Evolutionary conservation across 2,888 invertebrate species (phyloP), one percentile per base, ranked within the genome.

Genomic region (Thereva unica): DNA sequence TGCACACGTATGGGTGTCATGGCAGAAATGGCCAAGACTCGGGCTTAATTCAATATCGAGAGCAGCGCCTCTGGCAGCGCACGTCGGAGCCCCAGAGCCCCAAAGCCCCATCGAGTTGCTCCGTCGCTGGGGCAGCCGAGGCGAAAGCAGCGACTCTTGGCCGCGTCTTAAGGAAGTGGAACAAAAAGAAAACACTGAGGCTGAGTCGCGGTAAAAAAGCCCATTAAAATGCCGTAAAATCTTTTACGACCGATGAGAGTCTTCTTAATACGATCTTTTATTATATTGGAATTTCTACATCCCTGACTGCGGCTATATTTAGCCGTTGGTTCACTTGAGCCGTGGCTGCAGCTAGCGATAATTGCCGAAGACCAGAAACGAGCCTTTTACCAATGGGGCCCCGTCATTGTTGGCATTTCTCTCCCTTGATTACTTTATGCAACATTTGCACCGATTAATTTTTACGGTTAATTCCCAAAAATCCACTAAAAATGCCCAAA

Each of bases 211-310:
- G 74, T 74, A 76, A 76, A 76, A 77, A 76, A 77, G 74, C 76
- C 79, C 78, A 79, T 79, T 80, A 79, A 79, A 79, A 76, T 74
- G 72, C 77, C 80, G 77, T 79, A 79, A 78, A 79, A 77, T 75
- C 73, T 74, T 75, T 79, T 78, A 79, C 76, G 80, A 78, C 76
- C 75, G 75, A 78, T 77, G 77, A 76, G 76, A 77, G 75, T 77
- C 77, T 72, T 77, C 77, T 78, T 76, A 78, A 78, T 78, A 77
- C 75, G 75, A 75, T 75, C 75, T 77, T 77, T 78, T 78, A 77
- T 78, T 76, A 76, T 77, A 77, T 77, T 77, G 78, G 76, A 77
- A 78, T 78, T 74, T 77, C 74, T 56, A 49, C 65, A 56, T 65
- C 64, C 23, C 34, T n/a, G 34, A 12, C 10, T 35, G 8, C n/a